Base-by-base conservation (phyloP, 1,140 invertebrate species). In the Drosophila pruinosa region DNA sequence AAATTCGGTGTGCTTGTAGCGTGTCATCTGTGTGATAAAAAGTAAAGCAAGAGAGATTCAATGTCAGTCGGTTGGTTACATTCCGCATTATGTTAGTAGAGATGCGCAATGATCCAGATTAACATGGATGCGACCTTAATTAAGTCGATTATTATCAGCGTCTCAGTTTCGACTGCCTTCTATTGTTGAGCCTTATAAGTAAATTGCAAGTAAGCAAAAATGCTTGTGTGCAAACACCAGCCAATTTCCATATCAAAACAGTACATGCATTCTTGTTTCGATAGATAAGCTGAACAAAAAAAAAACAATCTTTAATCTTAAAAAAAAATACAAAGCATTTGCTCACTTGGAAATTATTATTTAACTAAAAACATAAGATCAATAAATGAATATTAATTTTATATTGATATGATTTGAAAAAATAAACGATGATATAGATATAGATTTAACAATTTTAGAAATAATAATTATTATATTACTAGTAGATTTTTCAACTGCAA, bases 1-100 rank as follows among this genome's bases (percentile, higher is more conserved):
- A 76, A 97, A 96, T 89, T 96, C 96, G 24, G 96, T 95, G 83
- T 96, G 96, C 91, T 96, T 96, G 80, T 97, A 97, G 64, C 95
- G 94, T 68, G 95, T 96, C 96, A 96, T 96, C 96, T 96, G 93
- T n/a, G 31, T 34, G 31, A 4, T n/a, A 34, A 34, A 93, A 93
- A 65, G 52, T 56, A 26, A 22, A 54, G 4, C 53, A 21, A 21
- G 52, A 24, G 7, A 52, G 28, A 56, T 31, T 41, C 58, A 59
- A 64, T 47, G 50, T 24, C 14, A 43, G 38, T 10, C 59, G 12
- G 6, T 59, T 48, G 31, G 45, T 41, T 63, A 47, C 53, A 22
- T 47, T 21, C 17, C 10, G 12, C 54, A 15, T 43, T 17, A 14
- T 47, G 10, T 12, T 45, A 17, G 22, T 53, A 17, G 12, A 64